Conservation (phyloP, 2,113 vertebrate species). For the Bothrops jararaca region DNA sequence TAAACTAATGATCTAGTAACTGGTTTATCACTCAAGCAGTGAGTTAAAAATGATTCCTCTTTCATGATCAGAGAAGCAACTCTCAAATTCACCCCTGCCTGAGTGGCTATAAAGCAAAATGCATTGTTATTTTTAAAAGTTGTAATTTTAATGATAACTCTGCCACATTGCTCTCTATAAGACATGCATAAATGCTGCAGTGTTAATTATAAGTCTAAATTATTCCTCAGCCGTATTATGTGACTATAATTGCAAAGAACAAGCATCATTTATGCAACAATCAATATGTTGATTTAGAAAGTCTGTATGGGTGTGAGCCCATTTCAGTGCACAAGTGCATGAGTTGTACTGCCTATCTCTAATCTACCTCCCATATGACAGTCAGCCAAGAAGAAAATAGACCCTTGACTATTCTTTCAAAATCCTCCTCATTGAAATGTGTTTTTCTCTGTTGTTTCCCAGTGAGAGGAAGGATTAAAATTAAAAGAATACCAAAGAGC, state of each 20-base stretch:
- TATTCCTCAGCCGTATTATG: slow-evolving; percentile 32
- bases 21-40: slow-evolving; percentile 46
- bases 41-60: slow-evolving; percentile 42
- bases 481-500: background rate
- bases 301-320: background rate
- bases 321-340: background rate
- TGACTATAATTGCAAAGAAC: slow-evolving; percentile 40
- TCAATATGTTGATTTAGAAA: background rate
- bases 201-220: slow-evolving; percentile 44
- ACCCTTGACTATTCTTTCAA: background rate
- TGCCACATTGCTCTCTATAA: background rate
- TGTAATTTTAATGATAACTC: slow-evolving; percentile 42
- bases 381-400: background rate
- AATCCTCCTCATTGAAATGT: background rate
- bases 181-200: slow-evolving; percentile 17
- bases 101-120: slow-evolving; percentile 35
- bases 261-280: background rate
- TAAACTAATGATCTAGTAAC: slow-evolving; percentile 57
- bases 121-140: slow-evolving; percentile 39
- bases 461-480: background rate
- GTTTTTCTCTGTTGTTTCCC: background rate
- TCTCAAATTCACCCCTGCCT: slow-evolving; percentile 30
- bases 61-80: slow-evolving; percentile 41
- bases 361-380: background rate
- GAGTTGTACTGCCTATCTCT: background rate